These are phyloP conservation scores for Oophaga pumilio DNA, from an alignment of 2,113 vertebrate species.

Conservation along the genomic window DNA sequence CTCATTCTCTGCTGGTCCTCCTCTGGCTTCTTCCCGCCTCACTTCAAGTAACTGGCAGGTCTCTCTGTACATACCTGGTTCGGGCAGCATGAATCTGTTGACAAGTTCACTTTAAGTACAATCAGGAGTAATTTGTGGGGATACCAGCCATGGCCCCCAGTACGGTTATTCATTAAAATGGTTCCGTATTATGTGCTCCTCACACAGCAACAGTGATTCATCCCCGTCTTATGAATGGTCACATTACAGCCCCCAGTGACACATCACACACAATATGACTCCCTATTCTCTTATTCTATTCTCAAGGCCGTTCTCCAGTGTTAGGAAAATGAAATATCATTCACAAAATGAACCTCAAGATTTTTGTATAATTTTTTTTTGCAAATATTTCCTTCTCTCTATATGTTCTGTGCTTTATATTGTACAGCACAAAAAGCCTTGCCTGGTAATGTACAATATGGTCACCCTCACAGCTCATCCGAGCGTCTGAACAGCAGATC, in stretches of 20 bases:
- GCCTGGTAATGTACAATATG: too few species aligned
- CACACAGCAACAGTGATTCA: slow-evolving; percentile 1
- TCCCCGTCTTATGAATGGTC: background rate
- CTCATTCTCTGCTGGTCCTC: too few species aligned
- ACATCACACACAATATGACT: background rate
- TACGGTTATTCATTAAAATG: background rate
- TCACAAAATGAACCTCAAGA: background rate
- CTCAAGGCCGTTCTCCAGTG: slow-evolving; percentile 12
- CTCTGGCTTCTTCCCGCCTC: too few species aligned
- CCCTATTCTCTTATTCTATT: background rate
- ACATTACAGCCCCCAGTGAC: background rate
- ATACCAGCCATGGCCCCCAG: background rate
- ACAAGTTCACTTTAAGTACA: too few species aligned
- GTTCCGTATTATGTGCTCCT: background rate
- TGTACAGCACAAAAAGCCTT: background rate
- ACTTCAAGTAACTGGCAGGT: too few species aligned
- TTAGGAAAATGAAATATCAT: background rate
- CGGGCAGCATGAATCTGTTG: too few species aligned
- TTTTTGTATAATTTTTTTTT: background rate
- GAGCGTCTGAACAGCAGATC: too few species aligned
- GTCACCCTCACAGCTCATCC: too few species aligned
- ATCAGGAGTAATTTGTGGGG: background rate
- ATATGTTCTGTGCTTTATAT: background rate
- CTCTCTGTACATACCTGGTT: too few species aligned
- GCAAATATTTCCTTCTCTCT: background rate